Percentiles rank a stretch among this genome's conserved stretches.
Conservation (phyloP, 2,888 invertebrate genomes). For the Pterobdella sp. region DNA sequence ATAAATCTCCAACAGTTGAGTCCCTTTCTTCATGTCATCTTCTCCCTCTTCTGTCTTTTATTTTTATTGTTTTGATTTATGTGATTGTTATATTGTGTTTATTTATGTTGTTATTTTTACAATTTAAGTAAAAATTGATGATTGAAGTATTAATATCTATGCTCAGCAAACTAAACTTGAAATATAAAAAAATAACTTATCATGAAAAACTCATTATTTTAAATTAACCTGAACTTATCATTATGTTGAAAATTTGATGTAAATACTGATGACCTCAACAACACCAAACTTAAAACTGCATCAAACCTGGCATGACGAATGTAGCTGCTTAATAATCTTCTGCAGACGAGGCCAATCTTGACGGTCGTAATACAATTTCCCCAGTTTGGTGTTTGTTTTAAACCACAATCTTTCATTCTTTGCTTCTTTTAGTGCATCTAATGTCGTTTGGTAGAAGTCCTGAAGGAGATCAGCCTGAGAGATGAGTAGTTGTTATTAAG, state of each 20-base stretch:
- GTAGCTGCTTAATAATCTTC: slow-evolving; percentile 90
- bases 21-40: slow-evolving; percentile 90
- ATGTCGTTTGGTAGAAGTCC: slow-evolving; percentile 84
- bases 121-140: too few species aligned
- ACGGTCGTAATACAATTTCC: slow-evolving; percentile 93
- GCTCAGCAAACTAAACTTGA: not conserved
- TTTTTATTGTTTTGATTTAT: too few species aligned
- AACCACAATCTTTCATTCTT: slow-evolving; percentile 99
- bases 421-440: slow-evolving; percentile 70
- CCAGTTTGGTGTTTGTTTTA: slow-evolving; percentile 97
- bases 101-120: too few species aligned
- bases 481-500: too few species aligned
- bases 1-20: slow-evolving; percentile 93
- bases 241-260: too few species aligned
- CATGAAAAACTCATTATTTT: too few species aligned
- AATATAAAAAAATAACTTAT: not conserved
- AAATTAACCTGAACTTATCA: too few species aligned
- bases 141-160: not conserved
- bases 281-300: not conserved
- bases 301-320: slow-evolving; percentile 82
- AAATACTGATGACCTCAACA: too few species aligned
- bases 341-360: slow-evolving; percentile 87
- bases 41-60: slow-evolving; percentile 96
- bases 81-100: too few species aligned
- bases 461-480: slow-evolving; percentile 61